Evolutionary conservation across 2,888 invertebrate species (phyloP).

Genomic region (Falcaria lacertinaria): DNA sequence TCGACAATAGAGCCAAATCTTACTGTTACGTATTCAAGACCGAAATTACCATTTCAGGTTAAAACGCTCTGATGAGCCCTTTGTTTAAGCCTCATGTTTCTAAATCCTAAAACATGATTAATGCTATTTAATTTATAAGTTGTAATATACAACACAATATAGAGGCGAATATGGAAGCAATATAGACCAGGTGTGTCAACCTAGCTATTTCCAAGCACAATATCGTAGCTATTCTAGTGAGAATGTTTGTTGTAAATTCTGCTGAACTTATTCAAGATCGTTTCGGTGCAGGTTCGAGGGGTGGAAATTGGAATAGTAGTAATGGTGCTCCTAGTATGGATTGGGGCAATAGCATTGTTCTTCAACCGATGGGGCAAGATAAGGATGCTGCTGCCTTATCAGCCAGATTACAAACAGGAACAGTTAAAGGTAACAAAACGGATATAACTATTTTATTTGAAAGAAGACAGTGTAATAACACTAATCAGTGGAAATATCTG

Average conservation of each 20-base stretch:
- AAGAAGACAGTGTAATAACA: too few species aligned
- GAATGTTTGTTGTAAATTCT: neutral
- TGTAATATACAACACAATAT: too few species aligned
- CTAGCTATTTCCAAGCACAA: neutral
- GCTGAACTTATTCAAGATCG: conserved; percentile 1
- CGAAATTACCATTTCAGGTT: conserved; percentile 20
- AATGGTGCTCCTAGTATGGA: conserved; percentile 90
- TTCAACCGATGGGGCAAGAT: conserved; percentile 95
- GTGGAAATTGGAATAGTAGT: conserved; percentile 94
- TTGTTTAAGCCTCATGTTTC: too few species aligned
- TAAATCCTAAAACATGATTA: neutral
- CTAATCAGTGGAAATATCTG: too few species aligned
- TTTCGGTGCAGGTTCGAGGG: conserved; percentile 84
- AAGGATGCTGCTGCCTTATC: conserved; percentile 93
- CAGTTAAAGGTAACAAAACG: conserved; percentile 84
- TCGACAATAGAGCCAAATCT: conserved; percentile 13
- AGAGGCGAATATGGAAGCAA: neutral
- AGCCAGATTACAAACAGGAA: conserved; percentile 93
- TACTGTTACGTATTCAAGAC: conserved; percentile 12
- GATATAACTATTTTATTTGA: neutral
- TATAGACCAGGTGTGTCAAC: neutral
- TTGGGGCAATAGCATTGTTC: conserved; percentile 91
- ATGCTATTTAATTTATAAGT: too few species aligned
- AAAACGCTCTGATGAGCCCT: conserved; percentile 7
- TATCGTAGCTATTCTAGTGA: neutral